Evolutionary conservation across 2,113 vertebrate species (phyloP).

Genomic region (Macrotus californicus): DNA sequence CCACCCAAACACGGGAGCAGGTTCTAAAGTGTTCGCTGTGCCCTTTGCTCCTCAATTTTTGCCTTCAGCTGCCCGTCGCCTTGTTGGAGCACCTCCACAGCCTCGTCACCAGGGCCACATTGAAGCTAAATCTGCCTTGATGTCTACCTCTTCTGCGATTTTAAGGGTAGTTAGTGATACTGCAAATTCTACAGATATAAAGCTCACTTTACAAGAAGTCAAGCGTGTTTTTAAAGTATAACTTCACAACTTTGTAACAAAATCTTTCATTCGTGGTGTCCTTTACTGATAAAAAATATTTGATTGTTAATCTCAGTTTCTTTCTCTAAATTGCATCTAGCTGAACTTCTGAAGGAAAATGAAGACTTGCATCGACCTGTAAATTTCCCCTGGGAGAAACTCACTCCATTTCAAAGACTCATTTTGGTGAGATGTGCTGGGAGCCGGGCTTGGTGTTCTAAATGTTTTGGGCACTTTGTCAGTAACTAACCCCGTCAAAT

Average conservation of each 20-base stretch:
- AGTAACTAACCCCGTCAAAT: neutral
- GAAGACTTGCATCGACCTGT: neutral
- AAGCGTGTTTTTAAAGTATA: neutral
- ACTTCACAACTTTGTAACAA: neutral
- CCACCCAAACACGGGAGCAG: neutral
- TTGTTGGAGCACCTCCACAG: neutral
- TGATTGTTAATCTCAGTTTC: neutral
- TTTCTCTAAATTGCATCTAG: conserved; percentile 24
- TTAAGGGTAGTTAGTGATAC: neutral
- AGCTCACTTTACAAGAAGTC: neutral
- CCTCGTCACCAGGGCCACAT: neutral
- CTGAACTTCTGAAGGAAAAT: neutral
- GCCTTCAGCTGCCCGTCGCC: neutral
- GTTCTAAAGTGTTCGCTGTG: neutral
- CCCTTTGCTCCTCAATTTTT: neutral
- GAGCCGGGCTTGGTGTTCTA: neutral
- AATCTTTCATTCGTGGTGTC: neutral
- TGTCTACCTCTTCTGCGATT: too few species aligned
- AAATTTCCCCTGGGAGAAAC: conserved; percentile 77
- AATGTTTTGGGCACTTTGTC: neutral
- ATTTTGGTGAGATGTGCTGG: conserved; percentile 73
- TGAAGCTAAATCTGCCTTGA: neutral
- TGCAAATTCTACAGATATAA: neutral
- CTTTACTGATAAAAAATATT: neutral
- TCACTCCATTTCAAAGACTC: conserved; percentile 79